Percentiles rank a stretch among this genome's conserved stretches.
These are phyloP conservation scores for Nycticorax nycticorax DNA, from an alignment of 2,113 vertebrate genomes.

Conservation along the genomic window DNA sequence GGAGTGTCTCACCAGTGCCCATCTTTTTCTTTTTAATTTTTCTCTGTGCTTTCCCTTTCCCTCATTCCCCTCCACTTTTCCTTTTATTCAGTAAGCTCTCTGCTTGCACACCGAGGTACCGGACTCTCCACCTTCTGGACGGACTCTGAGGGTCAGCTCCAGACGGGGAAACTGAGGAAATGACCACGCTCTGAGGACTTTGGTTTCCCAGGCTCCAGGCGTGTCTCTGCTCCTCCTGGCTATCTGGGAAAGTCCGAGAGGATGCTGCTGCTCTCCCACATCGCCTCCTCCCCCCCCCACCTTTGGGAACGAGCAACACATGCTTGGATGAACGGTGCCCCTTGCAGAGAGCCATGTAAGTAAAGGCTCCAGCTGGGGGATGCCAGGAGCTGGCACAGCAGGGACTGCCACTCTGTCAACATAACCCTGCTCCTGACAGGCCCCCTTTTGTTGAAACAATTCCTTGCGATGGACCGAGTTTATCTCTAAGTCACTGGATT, in stretches of 20 bases:
- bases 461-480: background rate
- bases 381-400: background rate
- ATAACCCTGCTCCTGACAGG: background rate
- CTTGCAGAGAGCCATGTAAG: background rate
- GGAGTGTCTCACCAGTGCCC: background rate
- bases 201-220: background rate
- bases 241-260: background rate
- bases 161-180: background rate
- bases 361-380: background rate
- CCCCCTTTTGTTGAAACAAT: background rate
- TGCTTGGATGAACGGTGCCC: fast-evolving
- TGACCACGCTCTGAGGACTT: fast-evolving
- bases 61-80: background rate
- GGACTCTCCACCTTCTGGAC: background rate
- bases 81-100: background rate
- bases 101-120: background rate
- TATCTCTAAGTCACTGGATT: slow-evolving; percentile 45
- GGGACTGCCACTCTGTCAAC: slow-evolving; percentile 18
- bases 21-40: background rate
- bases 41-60: background rate
- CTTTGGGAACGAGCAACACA: background rate
- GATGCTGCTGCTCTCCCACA: background rate
- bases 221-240: background rate
- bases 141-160: background rate
- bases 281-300: fast-evolving